phyloP scores from a whole-genome alignment of 2,888 invertebrate genomes.

The Lasioglossum lativentre region DNA sequence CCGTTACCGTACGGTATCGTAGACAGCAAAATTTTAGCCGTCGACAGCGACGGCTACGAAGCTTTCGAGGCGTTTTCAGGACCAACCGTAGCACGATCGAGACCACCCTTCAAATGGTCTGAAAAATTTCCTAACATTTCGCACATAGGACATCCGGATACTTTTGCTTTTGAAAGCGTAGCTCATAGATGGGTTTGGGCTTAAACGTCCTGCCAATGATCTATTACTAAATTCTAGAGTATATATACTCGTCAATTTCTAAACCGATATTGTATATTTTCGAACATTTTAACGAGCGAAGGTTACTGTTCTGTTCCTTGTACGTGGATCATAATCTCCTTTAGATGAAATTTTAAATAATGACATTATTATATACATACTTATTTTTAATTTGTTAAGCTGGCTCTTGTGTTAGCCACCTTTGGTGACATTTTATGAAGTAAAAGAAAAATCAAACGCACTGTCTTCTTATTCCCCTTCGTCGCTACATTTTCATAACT shows the following conservation, averaged over 20 bases:
- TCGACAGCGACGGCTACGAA: constrained; percentile 80
- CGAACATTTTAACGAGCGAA: background rate
- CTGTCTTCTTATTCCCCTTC: constrained; percentile 1
- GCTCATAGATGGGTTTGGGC: constrained; percentile 87
- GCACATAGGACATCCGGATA: constrained; percentile 91
- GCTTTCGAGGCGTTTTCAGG: constrained; percentile 81
- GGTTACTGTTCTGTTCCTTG: constrained; percentile 6
- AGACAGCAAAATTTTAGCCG: constrained; percentile 86
- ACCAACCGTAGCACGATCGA: constrained; percentile 69
- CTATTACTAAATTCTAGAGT: constrained; percentile 4
- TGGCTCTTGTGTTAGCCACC: constrained; percentile 75
- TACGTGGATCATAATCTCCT: constrained; percentile 11
- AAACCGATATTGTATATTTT: constrained; percentile 8
- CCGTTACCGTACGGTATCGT: constrained; percentile 86
- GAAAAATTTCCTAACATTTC: constrained; percentile 87
- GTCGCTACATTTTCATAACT: background rate
- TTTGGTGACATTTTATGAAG: constrained; percentile 68
- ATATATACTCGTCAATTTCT: background rate
- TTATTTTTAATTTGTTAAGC: constrained; percentile 39
- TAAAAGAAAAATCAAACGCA: constrained; percentile 41
- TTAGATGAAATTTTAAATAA: constrained; percentile 28
- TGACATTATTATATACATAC: background rate
- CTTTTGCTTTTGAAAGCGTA: constrained; percentile 89
- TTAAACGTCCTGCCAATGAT: constrained; percentile 39
- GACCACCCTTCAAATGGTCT: constrained; percentile 91